Evolutionary conservation across 92 coral and sea anemone species (phyloP), one percentile per base, ranked within the genome.

Genomic region (Porites rus): DNA sequence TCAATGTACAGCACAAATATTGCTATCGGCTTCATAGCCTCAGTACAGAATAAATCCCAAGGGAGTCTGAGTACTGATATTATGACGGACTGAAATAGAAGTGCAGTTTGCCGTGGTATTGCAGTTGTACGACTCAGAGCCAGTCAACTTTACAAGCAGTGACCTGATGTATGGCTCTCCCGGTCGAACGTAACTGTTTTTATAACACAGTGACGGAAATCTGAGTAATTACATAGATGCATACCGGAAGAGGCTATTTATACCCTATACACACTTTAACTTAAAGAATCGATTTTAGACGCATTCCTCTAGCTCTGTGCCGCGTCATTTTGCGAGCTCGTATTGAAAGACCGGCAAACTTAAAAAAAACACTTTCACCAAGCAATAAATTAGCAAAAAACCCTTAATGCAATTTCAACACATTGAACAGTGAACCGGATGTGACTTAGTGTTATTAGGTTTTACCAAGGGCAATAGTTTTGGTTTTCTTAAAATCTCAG

Each of bases 241-340:
- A 86, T 79, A 88, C 93, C 93, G 93, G 93, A 90, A 90, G 70
- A 52, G 65, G 76, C 82, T 86, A 86, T 90, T 90, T 90, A 90
- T 85, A 85, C 92, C 89, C 73, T 19, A 73, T 64, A 74, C 74
- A 74, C 80, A 61, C 80, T 73, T 74, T 51, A 74, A 46, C 65
- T 73, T 62, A 51, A 38, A 69, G 69, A 77, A 54, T 69, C 38
- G 67, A 60, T 69, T 81, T 71, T 81, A 76, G 68, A 51, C 31
- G 69, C 68, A 83, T 83, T 73, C 87, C 61, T 21, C 72, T 3
- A 21, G 51, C 25, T 53, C 24, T 9, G 9, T 16, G 87, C 79
- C 61, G 79, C 77, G 59, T 21, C 79, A 83, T 25, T 74, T 72
- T 72, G 69, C 60, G 87, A 51, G 22, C 80, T 18, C 19, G 60